Base-by-base conservation (phyloP, 1,140 invertebrate genomes). In the Tetragonula clypearis region DNA sequence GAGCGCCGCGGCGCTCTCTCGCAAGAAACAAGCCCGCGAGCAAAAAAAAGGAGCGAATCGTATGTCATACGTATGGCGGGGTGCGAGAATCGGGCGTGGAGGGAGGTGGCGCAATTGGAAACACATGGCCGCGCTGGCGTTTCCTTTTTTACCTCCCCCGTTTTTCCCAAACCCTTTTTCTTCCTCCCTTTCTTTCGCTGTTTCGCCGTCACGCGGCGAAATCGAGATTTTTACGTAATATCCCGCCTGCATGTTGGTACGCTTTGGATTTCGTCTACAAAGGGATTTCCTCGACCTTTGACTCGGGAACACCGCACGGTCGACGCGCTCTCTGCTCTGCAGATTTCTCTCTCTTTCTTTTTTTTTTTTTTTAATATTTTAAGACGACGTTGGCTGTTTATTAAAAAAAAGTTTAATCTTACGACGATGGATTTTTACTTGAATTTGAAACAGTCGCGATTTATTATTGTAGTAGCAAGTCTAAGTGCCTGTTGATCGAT, bases 11-110 rank as follows among this genome's bases (percentile, higher is more conserved):
- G 65, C 65, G 75, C 75, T 78, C 72, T 75, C 74, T 76, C 81
- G 81, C 74, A 84, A 84, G 82, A 84, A 78, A 84, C 82, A 71
- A 26, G 75, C 55, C 41, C 65, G 35, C 66, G 75, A 69, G 82
- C 65, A 78, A 84, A 84, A 58, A 30, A 84, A 78, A 83, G 35
- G 21, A 66, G 60, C 74, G 66, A 84, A 78, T 84, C 82, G 74
- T 84, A 71, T 84, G 82, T 84, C 82, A 84, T 60, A 76, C 30
- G 60, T 58, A 49, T 55, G 49, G 17, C 60, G 35, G 79, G 68
- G 56, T 72, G 68, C 55, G 53, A 72, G 55, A n/a, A 66, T 9
- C 62, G 8, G 41, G 17, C 26, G 26, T 49, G 9, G 30, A 68
- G 81, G 75, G 30, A 30, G 30, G 60, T 53, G 55, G 65, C 56